phyloP scores from a whole-genome alignment of 92 coral and sea anemone genomes.

The Parazoanthus atlanticus region DNA sequence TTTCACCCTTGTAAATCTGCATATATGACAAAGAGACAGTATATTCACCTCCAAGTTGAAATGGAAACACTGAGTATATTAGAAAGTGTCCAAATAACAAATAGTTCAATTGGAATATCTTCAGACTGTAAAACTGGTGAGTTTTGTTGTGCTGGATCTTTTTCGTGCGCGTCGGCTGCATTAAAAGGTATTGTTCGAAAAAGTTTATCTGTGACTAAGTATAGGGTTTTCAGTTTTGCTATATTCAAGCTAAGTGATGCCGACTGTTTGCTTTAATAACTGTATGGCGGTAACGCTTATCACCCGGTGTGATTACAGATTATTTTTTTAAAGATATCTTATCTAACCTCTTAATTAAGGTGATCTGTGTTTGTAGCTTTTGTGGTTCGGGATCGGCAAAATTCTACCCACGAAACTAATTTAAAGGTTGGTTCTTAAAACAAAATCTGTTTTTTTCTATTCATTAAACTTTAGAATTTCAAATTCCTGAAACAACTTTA shows the following conservation, averaged over 20 bases:
- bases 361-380: conserved; percentile 10
- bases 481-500: neutral
- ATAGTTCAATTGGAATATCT: neutral
- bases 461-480: neutral
- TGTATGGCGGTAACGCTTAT: conserved; percentile 19
- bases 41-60: neutral
- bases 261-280: conserved; percentile 4
- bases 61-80: neutral
- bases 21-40: neutral
- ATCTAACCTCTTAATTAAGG: conserved; percentile 25
- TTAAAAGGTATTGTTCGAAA: neutral
- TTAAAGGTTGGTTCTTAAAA: neutral
- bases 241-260: neutral
- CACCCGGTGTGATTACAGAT: neutral
- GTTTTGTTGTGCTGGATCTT: neutral
- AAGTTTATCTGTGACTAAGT: neutral
- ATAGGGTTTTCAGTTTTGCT: neutral
- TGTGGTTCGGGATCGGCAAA: conserved; percentile 17
- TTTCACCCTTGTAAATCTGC: neutral
- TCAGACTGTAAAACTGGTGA: neutral
- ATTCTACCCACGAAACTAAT: conserved; percentile 1
- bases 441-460: neutral
- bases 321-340: conserved; percentile 5
- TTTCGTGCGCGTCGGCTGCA: neutral
- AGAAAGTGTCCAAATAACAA: no score